Base-by-base conservation (phyloP, 2,888 invertebrate genomes). In the Drosophila leonis region DNA sequence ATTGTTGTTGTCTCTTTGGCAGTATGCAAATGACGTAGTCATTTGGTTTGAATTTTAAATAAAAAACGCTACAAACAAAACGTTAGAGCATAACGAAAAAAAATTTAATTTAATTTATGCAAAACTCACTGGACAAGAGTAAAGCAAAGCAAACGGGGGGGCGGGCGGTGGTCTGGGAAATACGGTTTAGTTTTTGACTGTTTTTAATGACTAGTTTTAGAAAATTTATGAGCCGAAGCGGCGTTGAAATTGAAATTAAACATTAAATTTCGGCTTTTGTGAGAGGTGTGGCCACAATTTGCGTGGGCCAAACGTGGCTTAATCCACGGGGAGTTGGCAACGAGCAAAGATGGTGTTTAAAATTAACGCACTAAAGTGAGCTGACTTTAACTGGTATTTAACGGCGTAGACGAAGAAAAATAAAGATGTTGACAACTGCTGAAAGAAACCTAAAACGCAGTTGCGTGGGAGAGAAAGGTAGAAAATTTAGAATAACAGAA, bases 21-120 rank as follows among this genome's bases (percentile, higher is more conserved):
- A 67, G 33, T 72, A 84, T 84, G 84, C 86, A 84, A 88, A 84
- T 84, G 60, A 69, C 67, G 65, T 49, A 52, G 67, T 72, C 70
- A 72, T 73, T 76, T 71, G 83, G 78, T 81, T 78, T 66, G 64
- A 70, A 77, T 80, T 80, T 69, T 31, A 80, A 77, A 73, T 66
- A 63, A 60, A 63, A 71, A 65, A 52, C 37, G 59, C 35, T 39
- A 15, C 31, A 8, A 64, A 62, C 46, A 72, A 70, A 72, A 35
- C 18, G 20, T 27, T 52, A 7, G 15, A 66, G 42, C 52, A 41
- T 31, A 49, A 33, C 20, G 13, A 37, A 48, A 49, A 60, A 77
- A 72, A 66, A 66, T 8, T 64, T 64, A 88, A 85, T 83, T 73
- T 86, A 88, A 85, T 85, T 86, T 88, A 85, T 85, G 83, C 88